phyloP scores from a whole-genome alignment of 2,888 invertebrate species.

The Urechis unicinctus region DNA sequence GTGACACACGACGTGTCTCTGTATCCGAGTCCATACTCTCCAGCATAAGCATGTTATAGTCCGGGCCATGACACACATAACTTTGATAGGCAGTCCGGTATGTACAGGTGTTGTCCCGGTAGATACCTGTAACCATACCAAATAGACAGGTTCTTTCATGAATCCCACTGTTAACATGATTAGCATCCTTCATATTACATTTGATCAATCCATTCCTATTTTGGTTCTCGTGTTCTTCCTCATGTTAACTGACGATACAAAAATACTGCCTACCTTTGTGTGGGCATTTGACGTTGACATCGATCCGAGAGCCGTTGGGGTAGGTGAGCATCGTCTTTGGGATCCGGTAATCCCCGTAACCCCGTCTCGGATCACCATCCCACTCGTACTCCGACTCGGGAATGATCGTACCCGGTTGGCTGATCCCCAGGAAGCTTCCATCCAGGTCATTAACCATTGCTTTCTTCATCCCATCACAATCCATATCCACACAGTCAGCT shows the following conservation, averaged over 20 bases:
- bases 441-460: slow-evolving; percentile 37
- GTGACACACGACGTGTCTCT: slow-evolving; percentile 40
- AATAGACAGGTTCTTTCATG: neutral
- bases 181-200: too few relatives aligned
- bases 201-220: too few relatives aligned
- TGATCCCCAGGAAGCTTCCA: slow-evolving; percentile 30
- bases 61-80: slow-evolving; percentile 26
- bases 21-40: slow-evolving; percentile 46
- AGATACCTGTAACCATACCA: slow-evolving; percentile 22
- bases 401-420: slow-evolving; percentile 25
- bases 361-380: slow-evolving; percentile 30
- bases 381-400: slow-evolving; percentile 42
- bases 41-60: slow-evolving; percentile 36
- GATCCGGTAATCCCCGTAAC: slow-evolving; percentile 44
- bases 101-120: slow-evolving; percentile 22
- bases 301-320: slow-evolving; percentile 22
- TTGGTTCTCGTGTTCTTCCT: too few relatives aligned
- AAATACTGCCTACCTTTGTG: slow-evolving; percentile 29
- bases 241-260: too few relatives aligned
- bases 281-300: slow-evolving; percentile 22
- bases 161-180: too few relatives aligned
- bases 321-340: slow-evolving; percentile 31
- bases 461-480: slow-evolving; percentile 46
- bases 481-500: slow-evolving; percentile 48
- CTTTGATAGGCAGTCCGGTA: slow-evolving; percentile 26